phyloP scores from a whole-genome alignment of 2,113 vertebrate species.

The Geococcyx californianus region DNA sequence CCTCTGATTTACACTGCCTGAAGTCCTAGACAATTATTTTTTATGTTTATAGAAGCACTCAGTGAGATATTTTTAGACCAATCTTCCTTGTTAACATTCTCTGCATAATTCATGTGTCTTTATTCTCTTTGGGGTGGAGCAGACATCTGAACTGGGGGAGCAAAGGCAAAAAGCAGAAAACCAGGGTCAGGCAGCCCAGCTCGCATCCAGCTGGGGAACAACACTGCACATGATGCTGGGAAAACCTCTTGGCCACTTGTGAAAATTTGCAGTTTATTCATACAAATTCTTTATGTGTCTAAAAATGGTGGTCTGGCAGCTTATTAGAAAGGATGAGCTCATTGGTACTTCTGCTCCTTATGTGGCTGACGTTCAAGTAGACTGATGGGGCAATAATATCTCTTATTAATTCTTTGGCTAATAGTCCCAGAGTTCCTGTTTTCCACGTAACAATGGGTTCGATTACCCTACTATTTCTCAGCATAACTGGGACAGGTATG shows the following conservation, averaged over 20 bases:
- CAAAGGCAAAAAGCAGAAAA: not conserved
- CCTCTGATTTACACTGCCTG: not conserved
- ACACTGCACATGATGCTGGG: too few species aligned
- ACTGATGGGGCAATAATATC: not conserved
- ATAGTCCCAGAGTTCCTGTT: not conserved
- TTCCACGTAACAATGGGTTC: not conserved
- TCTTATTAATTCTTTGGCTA: not conserved
- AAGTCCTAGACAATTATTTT: not conserved
- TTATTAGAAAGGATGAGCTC: not conserved
- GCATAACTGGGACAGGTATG: not conserved
- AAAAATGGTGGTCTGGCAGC: not conserved
- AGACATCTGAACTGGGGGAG: not conserved
- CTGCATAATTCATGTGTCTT: not conserved
- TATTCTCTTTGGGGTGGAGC: not conserved
- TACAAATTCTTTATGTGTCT: not conserved
- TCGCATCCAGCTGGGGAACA: not conserved
- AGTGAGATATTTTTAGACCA: not conserved
- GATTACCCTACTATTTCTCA: not conserved
- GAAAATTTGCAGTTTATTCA: not conserved
- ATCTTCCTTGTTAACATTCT: not conserved
- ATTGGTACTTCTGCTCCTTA: not conserved
- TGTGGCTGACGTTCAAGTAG: not conserved
- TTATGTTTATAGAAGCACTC: not conserved
- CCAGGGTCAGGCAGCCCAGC: fast-evolving
- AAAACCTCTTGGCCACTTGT: not conserved